Evolutionary conservation across 2,113 vertebrate species (phyloP).

Genomic region (Xiphias gladius): DNA sequence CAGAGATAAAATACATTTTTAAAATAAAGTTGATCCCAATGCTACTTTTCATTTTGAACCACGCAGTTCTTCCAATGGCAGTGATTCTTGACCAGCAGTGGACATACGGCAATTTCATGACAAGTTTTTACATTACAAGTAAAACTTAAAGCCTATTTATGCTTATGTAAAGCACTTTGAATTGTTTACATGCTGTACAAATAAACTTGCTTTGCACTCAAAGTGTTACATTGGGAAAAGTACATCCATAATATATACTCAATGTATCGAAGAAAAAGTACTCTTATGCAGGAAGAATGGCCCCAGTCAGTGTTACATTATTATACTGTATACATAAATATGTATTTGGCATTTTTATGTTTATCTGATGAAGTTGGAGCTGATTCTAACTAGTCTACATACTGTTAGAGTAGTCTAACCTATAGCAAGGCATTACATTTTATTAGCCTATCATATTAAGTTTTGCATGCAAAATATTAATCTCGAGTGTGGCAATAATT

Average conservation of each 20-base stretch:
- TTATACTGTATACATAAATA: not conserved
- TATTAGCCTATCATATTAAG: not conserved
- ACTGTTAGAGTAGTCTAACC: not conserved
- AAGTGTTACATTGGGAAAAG: too few relatives aligned
- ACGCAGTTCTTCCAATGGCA: not conserved
- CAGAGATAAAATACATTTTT: too few relatives aligned
- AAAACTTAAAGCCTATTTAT: too few relatives aligned
- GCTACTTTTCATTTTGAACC: not conserved
- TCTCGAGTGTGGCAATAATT: not conserved
- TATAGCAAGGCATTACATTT: not conserved
- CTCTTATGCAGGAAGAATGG: too few relatives aligned
- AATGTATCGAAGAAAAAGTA: too few relatives aligned
- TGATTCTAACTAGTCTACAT: not conserved
- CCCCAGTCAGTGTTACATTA: not conserved
- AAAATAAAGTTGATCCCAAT: not conserved
- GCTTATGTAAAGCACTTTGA: too few relatives aligned
- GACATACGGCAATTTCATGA: not conserved
- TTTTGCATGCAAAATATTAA: conserved; percentile 1
- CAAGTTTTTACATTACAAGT: not conserved
- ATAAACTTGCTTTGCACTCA: too few relatives aligned
- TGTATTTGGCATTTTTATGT: not conserved
- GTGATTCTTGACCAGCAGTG: not conserved
- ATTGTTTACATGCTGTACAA: too few relatives aligned
- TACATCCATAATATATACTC: too few relatives aligned
- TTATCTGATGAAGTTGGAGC: not conserved